phyloP scores from a whole-genome alignment of 2,888 invertebrate genomes.

The Lasioglossum villosulum region DNA sequence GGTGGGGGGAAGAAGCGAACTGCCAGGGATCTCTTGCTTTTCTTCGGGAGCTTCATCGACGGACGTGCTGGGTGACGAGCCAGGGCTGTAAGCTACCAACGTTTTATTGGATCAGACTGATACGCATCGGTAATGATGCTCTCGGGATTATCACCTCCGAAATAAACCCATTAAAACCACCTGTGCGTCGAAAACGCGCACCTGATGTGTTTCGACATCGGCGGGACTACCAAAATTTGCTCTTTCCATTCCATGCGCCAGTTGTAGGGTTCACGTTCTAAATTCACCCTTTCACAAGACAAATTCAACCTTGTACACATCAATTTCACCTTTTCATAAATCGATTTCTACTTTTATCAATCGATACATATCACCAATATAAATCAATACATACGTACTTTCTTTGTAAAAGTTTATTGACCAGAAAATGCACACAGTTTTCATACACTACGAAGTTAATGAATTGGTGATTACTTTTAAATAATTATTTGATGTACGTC shows the following conservation, averaged over 20 bases:
- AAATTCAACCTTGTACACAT: too few relatives aligned
- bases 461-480: too few relatives aligned
- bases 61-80: conserved; percentile 63
- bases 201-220: neutral
- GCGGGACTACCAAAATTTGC: neutral
- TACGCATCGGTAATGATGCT: conserved; percentile 55
- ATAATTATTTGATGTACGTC: too few relatives aligned
- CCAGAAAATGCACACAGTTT: too few relatives aligned
- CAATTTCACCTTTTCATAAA: too few relatives aligned
- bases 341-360: too few relatives aligned
- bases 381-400: too few relatives aligned
- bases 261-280: too few relatives aligned
- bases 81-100: conserved; percentile 68
- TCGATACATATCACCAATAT: too few relatives aligned
- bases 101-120: conserved; percentile 51
- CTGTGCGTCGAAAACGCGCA: neutral
- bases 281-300: too few relatives aligned
- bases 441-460: too few relatives aligned
- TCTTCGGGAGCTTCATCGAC: conserved; percentile 57
- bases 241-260: neutral
- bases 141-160: conserved; percentile 50
- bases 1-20: conserved; percentile 30
- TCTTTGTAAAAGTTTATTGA: too few relatives aligned
- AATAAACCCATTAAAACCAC: conserved; percentile 16
- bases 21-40: conserved; percentile 60